These are phyloP conservation scores for Synaphobranchus kaupii DNA, from an alignment of 2,797 vertebrate genomes.

Conservation along the genomic window DNA sequence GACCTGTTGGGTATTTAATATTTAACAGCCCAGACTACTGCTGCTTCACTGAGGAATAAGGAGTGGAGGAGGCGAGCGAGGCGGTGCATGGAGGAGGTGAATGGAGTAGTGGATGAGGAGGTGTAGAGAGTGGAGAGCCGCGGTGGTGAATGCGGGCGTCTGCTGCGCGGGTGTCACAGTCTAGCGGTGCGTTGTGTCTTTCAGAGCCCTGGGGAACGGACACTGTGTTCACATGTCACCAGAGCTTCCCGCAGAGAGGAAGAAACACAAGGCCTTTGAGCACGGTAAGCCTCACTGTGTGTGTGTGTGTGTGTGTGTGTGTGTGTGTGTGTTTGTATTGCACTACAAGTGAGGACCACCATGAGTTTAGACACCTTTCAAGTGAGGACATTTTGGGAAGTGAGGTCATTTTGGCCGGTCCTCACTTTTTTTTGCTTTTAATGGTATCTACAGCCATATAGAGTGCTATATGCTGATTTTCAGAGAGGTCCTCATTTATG, in stretches of 20 bases:
- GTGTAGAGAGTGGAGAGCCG: not conserved
- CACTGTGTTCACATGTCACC: conserved; percentile 74
- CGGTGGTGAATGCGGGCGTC: not conserved
- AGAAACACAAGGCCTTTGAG: conserved; percentile 75
- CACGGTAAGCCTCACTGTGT: conserved; percentile 63
- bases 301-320: not conserved
- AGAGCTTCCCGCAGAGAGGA: conserved; percentile 71
- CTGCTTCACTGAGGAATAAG: not conserved
- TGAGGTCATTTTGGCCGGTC: too few species aligned
- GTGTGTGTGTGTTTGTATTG: too few species aligned
- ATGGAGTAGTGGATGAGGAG: not conserved
- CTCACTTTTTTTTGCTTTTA: too few species aligned
- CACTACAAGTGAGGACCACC: too few species aligned
- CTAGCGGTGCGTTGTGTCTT: conserved; percentile 38
- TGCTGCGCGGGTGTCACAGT: not conserved
- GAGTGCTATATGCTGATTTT: too few species aligned
- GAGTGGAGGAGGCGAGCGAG: not conserved
- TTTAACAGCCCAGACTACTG: not conserved
- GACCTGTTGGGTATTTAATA: not conserved
- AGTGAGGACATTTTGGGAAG: too few species aligned
- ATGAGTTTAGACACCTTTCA: too few species aligned
- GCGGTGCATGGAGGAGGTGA: not conserved
- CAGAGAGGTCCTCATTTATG: too few species aligned
- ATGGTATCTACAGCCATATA: too few species aligned
- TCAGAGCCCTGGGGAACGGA: conserved; percentile 82